These are phyloP conservation scores for Ferrisia virgata DNA, from an alignment of 2,888 invertebrate species.

Conservation along the genomic window DNA sequence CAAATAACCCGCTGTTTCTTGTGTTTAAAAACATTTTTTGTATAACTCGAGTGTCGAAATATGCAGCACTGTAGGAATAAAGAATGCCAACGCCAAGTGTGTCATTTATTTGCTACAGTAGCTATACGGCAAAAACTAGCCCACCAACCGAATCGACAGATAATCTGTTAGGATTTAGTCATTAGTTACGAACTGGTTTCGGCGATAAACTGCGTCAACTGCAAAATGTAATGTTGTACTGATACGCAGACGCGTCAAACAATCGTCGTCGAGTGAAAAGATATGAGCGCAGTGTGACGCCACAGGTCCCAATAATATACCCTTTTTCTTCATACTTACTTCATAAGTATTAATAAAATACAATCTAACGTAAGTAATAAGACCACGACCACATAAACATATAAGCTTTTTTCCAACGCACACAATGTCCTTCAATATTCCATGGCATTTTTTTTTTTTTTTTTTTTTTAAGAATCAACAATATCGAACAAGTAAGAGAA, in stretches of 20 bases:
- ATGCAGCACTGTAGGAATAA: background rate
- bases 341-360: too few relatives aligned
- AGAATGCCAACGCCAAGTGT: background rate
- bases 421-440: too few relatives aligned
- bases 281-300: too few relatives aligned
- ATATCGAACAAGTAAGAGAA: too few relatives aligned
- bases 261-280: background rate
- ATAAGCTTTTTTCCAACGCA: too few relatives aligned
- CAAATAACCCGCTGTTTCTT: background rate
- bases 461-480: too few relatives aligned
- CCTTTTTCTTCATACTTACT: too few relatives aligned
- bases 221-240: background rate
- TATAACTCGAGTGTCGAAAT: background rate
- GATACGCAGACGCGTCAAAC: background rate
- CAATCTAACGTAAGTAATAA: too few relatives aligned
- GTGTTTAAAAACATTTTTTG: background rate
- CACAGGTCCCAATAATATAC: too few relatives aligned
- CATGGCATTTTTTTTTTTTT: too few relatives aligned
- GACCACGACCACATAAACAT: too few relatives aligned
- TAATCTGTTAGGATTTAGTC: background rate
- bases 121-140: background rate
- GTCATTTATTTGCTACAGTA: background rate
- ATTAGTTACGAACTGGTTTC: background rate
- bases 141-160: background rate
- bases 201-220: background rate